Conservation (phyloP, 1,140 invertebrate species). For the Rhopalosiphum padi region DNA sequence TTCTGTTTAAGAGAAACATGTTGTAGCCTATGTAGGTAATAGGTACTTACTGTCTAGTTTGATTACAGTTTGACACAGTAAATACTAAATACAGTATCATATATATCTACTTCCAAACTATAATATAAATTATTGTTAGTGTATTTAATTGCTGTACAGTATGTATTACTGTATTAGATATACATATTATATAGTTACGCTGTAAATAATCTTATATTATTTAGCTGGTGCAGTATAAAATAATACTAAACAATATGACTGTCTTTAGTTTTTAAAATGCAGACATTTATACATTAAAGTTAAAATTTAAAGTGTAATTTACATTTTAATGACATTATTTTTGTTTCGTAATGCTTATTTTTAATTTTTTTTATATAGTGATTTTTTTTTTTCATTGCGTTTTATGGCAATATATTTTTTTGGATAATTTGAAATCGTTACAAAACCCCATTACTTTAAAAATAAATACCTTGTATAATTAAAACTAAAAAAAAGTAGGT, state of each 20-base stretch:
- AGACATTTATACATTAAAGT: background rate
- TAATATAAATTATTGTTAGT: background rate
- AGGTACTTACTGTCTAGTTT: background rate
- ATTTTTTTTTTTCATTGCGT: too few species aligned
- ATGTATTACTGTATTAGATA: background rate
- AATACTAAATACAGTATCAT: background rate
- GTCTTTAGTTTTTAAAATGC: background rate
- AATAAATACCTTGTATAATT: background rate
- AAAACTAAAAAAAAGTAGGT: background rate
- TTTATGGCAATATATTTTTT: background rate
- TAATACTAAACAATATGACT: background rate
- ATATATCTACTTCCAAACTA: too few species aligned
- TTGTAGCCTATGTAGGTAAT: too few species aligned
- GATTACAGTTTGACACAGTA: background rate
- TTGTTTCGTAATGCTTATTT: too few species aligned
- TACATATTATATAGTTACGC: background rate
- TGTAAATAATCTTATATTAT: background rate
- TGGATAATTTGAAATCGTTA: background rate
- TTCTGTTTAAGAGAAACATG: background rate
- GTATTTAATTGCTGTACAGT: background rate
- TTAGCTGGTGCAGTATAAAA: background rate
- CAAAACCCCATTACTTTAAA: background rate
- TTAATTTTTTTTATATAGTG: too few species aligned
- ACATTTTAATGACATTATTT: background rate
- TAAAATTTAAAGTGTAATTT: background rate